Conservation (phyloP, 1,140 invertebrate species). For the Papilio machaon region DNA sequence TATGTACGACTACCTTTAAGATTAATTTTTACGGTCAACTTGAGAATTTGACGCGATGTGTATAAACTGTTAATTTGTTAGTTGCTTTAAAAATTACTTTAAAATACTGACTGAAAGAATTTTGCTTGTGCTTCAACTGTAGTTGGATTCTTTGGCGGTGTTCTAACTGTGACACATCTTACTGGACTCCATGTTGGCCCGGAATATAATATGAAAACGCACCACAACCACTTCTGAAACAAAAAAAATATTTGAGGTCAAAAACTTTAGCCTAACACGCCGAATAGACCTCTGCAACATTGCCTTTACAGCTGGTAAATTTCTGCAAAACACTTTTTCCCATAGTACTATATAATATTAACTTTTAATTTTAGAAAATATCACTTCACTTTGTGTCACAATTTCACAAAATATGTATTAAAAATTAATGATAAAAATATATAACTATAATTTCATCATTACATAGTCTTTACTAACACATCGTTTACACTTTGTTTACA, state of each 20-base stretch:
- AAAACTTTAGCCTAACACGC: too few relatives aligned
- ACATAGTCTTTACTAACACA: background rate
- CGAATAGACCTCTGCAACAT: too few relatives aligned
- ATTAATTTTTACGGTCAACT: background rate
- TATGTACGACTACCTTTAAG: background rate
- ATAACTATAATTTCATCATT: background rate
- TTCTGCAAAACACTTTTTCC: background rate
- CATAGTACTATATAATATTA: background rate
- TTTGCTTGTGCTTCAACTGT: slow-evolving; percentile 76
- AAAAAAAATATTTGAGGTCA: slow-evolving; percentile 5
- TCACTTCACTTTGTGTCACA: background rate
- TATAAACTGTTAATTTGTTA: background rate
- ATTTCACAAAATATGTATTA: background rate
- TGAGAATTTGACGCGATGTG: background rate
- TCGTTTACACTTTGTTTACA: background rate
- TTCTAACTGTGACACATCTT: slow-evolving; percentile 50
- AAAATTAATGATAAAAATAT: background rate
- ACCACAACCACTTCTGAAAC: slow-evolving; percentile 72
- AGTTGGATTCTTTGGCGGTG: slow-evolving; percentile 58
- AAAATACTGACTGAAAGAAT: slow-evolving; percentile 79
- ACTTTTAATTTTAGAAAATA: background rate
- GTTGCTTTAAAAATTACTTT: background rate
- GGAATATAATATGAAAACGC: slow-evolving; percentile 54
- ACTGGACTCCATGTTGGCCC: slow-evolving; percentile 57
- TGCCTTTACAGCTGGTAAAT: too few relatives aligned